These are phyloP conservation scores for Lithosia quadra DNA, from an alignment of 2,888 invertebrate genomes.

Conservation along the genomic window DNA sequence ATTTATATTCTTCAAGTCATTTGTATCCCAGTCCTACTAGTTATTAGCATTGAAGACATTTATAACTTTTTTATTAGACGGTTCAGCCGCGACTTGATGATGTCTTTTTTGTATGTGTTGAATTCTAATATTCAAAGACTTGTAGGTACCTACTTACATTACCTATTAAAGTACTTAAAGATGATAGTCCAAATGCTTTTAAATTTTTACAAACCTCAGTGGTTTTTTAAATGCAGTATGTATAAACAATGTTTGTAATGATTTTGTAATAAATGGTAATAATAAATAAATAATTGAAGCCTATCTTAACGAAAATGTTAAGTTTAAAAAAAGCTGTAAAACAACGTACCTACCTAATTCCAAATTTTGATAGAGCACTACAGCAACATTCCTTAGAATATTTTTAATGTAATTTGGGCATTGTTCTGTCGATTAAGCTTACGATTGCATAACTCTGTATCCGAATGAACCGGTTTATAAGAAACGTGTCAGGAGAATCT, in stretches of 20 bases:
- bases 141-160: neutral
- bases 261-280: too few relatives aligned
- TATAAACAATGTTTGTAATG: too few relatives aligned
- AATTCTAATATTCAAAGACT: constrained; percentile 22
- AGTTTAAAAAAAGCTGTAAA: neutral
- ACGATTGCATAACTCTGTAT: constrained; percentile 81
- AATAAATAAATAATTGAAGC: too few relatives aligned
- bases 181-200: constrained; percentile 10
- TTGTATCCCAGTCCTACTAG: constrained; percentile 1
- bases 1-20: neutral
- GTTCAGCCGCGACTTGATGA: constrained; percentile 16
- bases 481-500: constrained; percentile 85
- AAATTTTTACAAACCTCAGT: too few relatives aligned
- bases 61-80: constrained; percentile 17
- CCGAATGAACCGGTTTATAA: constrained; percentile 80
- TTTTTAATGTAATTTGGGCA: constrained; percentile 45
- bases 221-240: too few relatives aligned
- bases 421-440: constrained; percentile 69
- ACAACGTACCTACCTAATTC: neutral
- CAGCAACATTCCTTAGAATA: constrained; percentile 23
- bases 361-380: constrained; percentile 1
- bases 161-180: neutral
- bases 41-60: constrained; percentile 18
- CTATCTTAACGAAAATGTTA: neutral
- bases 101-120: constrained; percentile 18